Evolutionary conservation across 2,797 vertebrate genomes (phyloP).

Genomic region (Yasuhikotakia modesta): DNA sequence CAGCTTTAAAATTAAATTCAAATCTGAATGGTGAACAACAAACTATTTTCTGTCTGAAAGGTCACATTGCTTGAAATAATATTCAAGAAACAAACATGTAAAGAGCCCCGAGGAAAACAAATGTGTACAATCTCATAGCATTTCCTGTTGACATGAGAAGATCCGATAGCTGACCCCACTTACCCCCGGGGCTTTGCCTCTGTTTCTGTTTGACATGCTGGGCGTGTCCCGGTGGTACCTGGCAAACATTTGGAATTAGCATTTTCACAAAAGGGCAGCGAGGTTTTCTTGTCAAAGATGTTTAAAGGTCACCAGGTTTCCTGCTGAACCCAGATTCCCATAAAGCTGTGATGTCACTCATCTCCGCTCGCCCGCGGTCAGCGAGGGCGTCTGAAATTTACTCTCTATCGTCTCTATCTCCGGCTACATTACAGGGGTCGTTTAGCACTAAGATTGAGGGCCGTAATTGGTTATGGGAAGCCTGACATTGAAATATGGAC

Average conservation of each 20-base stretch:
- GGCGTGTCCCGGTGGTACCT: slow-evolving; percentile 67
- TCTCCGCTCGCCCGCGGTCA: slow-evolving; percentile 62
- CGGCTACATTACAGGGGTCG: slow-evolving; percentile 77
- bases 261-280: slow-evolving; percentile 78
- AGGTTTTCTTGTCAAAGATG: slow-evolving; percentile 75
- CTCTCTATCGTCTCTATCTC: slow-evolving; percentile 64
- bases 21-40: neutral
- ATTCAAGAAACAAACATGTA: slow-evolving; percentile 4
- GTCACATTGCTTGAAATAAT: slow-evolving; percentile 13
- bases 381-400: slow-evolving; percentile 69
- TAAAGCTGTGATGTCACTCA: slow-evolving; percentile 21
- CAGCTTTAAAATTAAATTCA: no score
- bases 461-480: slow-evolving; percentile 54
- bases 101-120: slow-evolving; percentile 11
- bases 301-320: slow-evolving; percentile 80
- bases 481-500: slow-evolving; percentile 51
- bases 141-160: slow-evolving; percentile 3
- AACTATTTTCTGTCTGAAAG: slow-evolving; percentile 9
- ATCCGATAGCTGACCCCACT: slow-evolving; percentile 56
- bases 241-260: slow-evolving; percentile 71
- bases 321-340: slow-evolving; percentile 69
- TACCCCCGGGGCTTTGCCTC: slow-evolving; percentile 55
- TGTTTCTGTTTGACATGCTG: slow-evolving; percentile 61
- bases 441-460: slow-evolving; percentile 71
- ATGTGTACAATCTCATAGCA: neutral